These are phyloP conservation scores for Perccottus glenii DNA, from an alignment of 2,113 vertebrate species.

Conservation along the genomic window DNA sequence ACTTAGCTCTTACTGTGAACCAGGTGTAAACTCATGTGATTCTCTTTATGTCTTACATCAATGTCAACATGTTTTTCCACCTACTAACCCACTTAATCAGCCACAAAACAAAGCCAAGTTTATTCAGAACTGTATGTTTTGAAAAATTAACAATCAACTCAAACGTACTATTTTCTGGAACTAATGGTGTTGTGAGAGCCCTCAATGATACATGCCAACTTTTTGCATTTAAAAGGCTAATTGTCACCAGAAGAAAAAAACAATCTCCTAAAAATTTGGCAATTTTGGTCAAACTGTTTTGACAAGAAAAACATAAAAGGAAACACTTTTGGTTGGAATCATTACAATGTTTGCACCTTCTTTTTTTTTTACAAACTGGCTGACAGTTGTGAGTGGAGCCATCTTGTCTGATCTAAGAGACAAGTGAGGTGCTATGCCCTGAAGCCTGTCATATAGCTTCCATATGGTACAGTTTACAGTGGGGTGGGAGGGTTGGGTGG, in stretches of 20 bases:
- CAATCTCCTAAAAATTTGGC: background rate
- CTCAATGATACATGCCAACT: background rate
- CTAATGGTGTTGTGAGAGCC: background rate
- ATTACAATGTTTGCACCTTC: background rate
- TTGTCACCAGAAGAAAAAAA: background rate
- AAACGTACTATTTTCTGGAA: background rate
- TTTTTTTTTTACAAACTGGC: too few species aligned
- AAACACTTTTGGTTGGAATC: background rate
- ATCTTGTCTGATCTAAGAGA: background rate
- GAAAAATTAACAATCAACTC: constrained; percentile 1
- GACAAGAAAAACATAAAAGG: background rate
- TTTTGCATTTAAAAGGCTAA: background rate
- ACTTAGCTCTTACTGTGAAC: too few species aligned
- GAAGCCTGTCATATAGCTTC: constrained; percentile 31
- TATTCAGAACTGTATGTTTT: background rate
- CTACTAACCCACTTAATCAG: too few species aligned
- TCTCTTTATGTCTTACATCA: too few species aligned
- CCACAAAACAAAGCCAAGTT: too few species aligned
- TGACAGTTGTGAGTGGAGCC: background rate
- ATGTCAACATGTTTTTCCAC: too few species aligned
- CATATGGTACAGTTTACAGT: constrained; percentile 57
- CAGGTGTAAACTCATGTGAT: too few species aligned
- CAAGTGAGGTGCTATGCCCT: constrained; percentile 7
- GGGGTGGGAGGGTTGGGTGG: constrained; percentile 22
- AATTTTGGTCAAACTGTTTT: constrained; percentile 1